phyloP scores from a whole-genome alignment of 2,113 vertebrate genomes.

The Tetraodon nigroviridis region DNA sequence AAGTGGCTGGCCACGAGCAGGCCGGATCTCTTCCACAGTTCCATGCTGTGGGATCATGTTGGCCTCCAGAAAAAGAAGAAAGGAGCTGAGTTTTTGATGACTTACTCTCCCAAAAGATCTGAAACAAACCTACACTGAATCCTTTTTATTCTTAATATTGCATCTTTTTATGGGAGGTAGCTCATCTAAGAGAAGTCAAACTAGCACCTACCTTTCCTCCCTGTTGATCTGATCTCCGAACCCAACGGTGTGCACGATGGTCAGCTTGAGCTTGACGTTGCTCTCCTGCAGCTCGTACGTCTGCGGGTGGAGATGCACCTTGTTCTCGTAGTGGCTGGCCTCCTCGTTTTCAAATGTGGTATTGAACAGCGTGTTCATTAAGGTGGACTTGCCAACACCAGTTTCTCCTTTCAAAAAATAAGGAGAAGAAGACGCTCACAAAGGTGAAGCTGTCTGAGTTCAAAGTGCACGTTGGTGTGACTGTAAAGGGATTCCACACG shows the following conservation, averaged over 20 bases:
- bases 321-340: constrained; percentile 83
- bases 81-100: background rate
- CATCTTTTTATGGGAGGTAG: too few relatives aligned
- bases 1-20: constrained; percentile 5
- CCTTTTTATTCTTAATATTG: too few relatives aligned
- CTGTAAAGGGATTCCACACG: constrained; percentile 45
- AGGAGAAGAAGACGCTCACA: background rate
- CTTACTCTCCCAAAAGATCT: background rate
- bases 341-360: constrained; percentile 90
- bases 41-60: background rate
- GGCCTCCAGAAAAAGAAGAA: background rate
- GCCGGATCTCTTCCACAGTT: constrained; percentile 12
- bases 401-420: constrained; percentile 82
- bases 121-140: too few relatives aligned
- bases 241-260: constrained; percentile 88
- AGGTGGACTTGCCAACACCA: constrained; percentile 92
- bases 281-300: constrained; percentile 90
- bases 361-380: constrained; percentile 97
- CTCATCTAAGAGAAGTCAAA: too few relatives aligned
- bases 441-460: too few relatives aligned
- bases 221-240: constrained; percentile 97
- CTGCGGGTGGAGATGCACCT: constrained; percentile 78
- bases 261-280: constrained; percentile 91
- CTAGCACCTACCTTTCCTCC: constrained; percentile 82
- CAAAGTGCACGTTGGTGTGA: too few relatives aligned